These are phyloP conservation scores for Campylomormyrus numenius DNA, from an alignment of 2,113 vertebrate genomes.

Conservation along the genomic window DNA sequence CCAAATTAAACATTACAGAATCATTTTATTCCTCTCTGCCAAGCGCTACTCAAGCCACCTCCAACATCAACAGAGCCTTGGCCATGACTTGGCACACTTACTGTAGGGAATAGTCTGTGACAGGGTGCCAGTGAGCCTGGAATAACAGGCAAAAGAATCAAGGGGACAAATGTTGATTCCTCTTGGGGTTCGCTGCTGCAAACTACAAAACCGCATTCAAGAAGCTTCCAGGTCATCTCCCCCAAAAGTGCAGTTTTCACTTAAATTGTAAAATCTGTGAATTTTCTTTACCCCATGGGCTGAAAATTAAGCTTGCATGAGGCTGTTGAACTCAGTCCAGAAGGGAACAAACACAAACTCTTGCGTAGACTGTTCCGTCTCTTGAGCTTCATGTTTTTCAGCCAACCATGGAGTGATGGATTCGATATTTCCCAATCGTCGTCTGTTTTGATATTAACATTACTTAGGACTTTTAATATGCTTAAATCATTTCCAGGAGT, in stretches of 20 bases:
- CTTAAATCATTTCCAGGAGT: neutral
- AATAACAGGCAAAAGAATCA: neutral
- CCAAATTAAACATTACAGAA: constrained; percentile 5
- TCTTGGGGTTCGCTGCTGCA: neutral
- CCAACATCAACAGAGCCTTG: constrained; percentile 1
- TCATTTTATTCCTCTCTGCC: neutral
- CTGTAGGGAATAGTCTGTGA: neutral
- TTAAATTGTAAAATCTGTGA: neutral
- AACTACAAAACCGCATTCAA: neutral
- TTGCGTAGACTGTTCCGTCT: neutral
- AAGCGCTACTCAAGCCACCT: neutral
- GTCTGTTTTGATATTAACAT: neutral
- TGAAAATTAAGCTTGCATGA: constrained; percentile 1
- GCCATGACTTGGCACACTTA: neutral
- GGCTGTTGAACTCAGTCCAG: neutral
- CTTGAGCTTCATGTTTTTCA: neutral
- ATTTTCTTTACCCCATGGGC: neutral
- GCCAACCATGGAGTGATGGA: neutral
- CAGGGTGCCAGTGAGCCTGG: neutral
- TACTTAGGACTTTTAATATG: neutral
- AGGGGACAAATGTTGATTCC: neutral
- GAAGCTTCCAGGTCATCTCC: neutral
- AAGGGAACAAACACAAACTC: neutral
- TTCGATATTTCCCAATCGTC: neutral
- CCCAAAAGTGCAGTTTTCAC: neutral